Conservation (phyloP, 2,888 invertebrate species). For the Empis stercorea region DNA sequence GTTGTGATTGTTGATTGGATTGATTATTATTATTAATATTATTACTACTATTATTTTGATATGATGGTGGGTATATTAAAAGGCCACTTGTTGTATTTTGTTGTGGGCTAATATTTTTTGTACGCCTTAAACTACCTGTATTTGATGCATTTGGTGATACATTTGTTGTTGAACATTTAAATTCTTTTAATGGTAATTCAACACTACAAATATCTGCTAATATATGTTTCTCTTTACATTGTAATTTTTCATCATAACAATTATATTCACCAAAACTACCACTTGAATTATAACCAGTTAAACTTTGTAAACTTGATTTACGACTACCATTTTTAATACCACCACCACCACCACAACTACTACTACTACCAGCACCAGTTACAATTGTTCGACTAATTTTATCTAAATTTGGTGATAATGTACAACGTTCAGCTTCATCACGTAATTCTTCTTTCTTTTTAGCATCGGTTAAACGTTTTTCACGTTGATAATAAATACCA, state of each 20-base stretch:
- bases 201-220: constrained; percentile 45
- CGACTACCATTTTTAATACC: constrained; percentile 26
- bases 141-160: constrained; percentile 22
- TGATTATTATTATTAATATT: too few species aligned
- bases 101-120: constrained; percentile 14
- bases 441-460: constrained; percentile 67
- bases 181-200: constrained; percentile 48
- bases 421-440: constrained; percentile 60
- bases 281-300: constrained; percentile 11
- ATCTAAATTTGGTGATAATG: constrained; percentile 29
- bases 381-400: constrained; percentile 18
- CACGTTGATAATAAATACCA: constrained; percentile 76
- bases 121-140: constrained; percentile 24
- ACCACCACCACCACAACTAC: constrained; percentile 13
- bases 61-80: constrained; percentile 16
- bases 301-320: constrained; percentile 45
- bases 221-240: constrained; percentile 41
- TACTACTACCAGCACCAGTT: too few species aligned
- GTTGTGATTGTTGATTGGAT: neutral
- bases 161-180: constrained; percentile 41
- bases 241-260: constrained; percentile 49
- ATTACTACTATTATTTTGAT: constrained; percentile 5
- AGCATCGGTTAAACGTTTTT: constrained; percentile 47
- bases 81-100: constrained; percentile 1
- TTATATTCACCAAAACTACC: constrained; percentile 50